A percentile compares a stretch with the other conserved stretches of the same genome.
Evolutionary conservation across 2,797 vertebrate species (phyloP).

Genomic region (Neostethus bicornis): DNA sequence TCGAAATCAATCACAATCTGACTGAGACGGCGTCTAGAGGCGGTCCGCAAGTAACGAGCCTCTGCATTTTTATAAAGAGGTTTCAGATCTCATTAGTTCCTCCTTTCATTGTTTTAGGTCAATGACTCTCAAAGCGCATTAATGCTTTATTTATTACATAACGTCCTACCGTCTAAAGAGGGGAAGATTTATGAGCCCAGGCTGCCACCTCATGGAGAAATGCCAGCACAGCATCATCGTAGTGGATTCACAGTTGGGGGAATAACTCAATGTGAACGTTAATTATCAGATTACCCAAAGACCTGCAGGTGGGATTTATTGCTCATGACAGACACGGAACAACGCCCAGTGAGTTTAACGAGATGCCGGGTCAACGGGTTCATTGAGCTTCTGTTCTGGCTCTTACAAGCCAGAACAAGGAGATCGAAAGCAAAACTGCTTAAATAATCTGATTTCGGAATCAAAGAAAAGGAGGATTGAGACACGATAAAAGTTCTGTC

Average conservation of each 20-base stretch:
- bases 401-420: background rate
- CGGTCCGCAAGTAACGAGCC: background rate
- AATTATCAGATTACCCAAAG: conserved; percentile 2
- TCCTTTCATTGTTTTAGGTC: conserved; percentile 47
- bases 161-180: conserved; percentile 3
- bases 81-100: conserved; percentile 1
- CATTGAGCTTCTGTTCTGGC: background rate
- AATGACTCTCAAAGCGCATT: conserved; percentile 40
- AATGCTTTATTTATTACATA: conserved; percentile 40
- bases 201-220: conserved; percentile 51
- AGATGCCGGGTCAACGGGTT: background rate
- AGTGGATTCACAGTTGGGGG: background rate
- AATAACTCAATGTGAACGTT: background rate
- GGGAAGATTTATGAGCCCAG: conserved; percentile 2
- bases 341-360: background rate
- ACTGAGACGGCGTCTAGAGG: background rate
- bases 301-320: conserved; percentile 7
- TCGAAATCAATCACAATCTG: background rate
- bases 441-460: too few relatives aligned
- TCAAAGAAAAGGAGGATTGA: too few relatives aligned
- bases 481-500: too few relatives aligned
- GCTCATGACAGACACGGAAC: background rate
- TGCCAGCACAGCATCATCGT: background rate
- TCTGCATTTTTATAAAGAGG: background rate
- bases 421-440: too few relatives aligned